These are phyloP conservation scores for Salvator merianae DNA, from an alignment of 2,113 vertebrate genomes.

Conservation along the genomic window DNA sequence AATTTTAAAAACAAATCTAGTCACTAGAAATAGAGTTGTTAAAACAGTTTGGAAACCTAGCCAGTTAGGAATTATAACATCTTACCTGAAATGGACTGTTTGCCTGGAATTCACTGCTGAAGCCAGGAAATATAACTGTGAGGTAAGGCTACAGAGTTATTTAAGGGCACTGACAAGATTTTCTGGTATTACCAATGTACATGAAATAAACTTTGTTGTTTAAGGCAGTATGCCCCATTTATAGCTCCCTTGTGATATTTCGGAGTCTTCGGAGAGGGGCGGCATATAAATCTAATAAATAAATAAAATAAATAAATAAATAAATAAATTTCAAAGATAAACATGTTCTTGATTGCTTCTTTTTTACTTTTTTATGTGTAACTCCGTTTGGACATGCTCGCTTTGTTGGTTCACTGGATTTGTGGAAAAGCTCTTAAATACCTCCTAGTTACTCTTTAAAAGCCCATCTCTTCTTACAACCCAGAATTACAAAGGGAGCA, in stretches of 20 bases:
- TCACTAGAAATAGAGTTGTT: neutral
- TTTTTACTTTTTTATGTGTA: neutral
- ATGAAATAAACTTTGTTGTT: conserved; percentile 9
- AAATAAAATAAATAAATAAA: too few relatives aligned
- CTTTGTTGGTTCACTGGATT: conserved; percentile 5
- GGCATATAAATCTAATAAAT: too few relatives aligned
- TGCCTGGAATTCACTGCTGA: conserved; percentile 8
- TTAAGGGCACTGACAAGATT: conserved; percentile 14
- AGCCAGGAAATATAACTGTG: neutral
- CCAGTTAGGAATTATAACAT: neutral
- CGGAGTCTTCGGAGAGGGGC: too few relatives aligned
- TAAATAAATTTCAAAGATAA: too few relatives aligned
- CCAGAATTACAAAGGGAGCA: neutral
- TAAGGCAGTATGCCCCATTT: neutral
- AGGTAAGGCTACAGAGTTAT: neutral
- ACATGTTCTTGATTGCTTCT: neutral
- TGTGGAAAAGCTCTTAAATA: neutral
- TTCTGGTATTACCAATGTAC: conserved; percentile 3
- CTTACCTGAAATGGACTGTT: conserved; percentile 1
- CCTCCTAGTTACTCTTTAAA: neutral
- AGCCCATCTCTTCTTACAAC: neutral
- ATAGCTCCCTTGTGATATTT: conserved; percentile 24
- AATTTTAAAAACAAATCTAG: neutral
- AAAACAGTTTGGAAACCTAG: conserved; percentile 2
- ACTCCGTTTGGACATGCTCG: neutral